These are phyloP conservation scores for Cryptosula pallasiana DNA, from an alignment of 2,888 invertebrate genomes.

Conservation along the genomic window DNA sequence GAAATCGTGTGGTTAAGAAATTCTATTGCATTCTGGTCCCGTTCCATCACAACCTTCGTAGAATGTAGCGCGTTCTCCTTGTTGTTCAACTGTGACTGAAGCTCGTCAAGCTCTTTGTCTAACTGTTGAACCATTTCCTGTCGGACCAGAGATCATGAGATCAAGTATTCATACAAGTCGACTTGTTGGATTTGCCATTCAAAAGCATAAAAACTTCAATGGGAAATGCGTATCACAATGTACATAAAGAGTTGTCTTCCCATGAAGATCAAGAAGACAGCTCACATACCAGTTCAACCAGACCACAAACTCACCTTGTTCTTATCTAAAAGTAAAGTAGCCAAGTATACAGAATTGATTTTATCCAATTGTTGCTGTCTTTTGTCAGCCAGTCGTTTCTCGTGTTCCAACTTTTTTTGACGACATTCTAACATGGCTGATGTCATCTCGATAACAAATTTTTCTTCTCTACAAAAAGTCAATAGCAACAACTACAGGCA, in stretches of 20 bases:
- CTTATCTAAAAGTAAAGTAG: conserved; percentile 6
- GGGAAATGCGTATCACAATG: too few relatives aligned
- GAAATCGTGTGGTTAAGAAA: conserved; percentile 47
- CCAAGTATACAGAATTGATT: conserved; percentile 15
- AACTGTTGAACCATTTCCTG: conserved; percentile 40
- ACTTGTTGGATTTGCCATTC: too few relatives aligned
- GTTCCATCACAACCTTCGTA: conserved; percentile 39
- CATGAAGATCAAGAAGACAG: too few relatives aligned
- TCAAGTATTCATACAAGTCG: too few relatives aligned
- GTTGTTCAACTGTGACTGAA: conserved; percentile 38
- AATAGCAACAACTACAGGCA: too few relatives aligned
- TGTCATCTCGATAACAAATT: not conserved
- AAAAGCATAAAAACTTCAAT: too few relatives aligned
- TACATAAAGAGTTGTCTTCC: too few relatives aligned
- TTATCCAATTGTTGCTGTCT: conserved; percentile 10
- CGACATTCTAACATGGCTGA: conserved; percentile 3
- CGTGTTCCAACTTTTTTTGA: not conserved
- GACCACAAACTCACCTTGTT: conserved; percentile 21
- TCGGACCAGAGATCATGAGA: too few relatives aligned
- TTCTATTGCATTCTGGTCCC: conserved; percentile 48
- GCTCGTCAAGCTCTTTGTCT: conserved; percentile 38
- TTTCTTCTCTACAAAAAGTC: not conserved
- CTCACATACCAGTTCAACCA: too few relatives aligned
- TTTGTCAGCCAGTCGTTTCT: not conserved
- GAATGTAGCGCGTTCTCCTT: conserved; percentile 36